Evolutionary conservation across 2,113 vertebrate species (phyloP).

Genomic region (Entelurus aequoreus): DNA sequence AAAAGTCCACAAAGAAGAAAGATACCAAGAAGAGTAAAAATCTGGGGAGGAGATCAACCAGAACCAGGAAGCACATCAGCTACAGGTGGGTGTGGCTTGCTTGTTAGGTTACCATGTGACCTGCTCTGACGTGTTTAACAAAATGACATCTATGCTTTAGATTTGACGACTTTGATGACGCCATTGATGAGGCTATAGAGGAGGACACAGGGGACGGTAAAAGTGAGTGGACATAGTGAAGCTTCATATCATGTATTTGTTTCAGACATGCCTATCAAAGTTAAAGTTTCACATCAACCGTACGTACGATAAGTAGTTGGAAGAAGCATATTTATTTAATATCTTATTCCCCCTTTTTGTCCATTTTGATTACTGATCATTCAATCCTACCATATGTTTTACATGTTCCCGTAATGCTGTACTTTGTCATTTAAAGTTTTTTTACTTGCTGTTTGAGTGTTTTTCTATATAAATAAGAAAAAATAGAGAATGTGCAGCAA

Average conservation of each 20-base stretch:
- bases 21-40: conserved; percentile 86
- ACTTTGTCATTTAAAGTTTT: no score
- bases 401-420: no score
- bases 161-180: conserved; percentile 98
- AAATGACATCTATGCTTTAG: conserved; percentile 45
- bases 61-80: conserved; percentile 92
- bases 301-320: no score
- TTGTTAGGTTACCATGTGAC: background rate
- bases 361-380: background rate
- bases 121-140: background rate
- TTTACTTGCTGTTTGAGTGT: no score
- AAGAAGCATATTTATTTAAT: no score
- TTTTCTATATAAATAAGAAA: no score
- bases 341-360: no score
- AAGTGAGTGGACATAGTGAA: conserved; percentile 66
- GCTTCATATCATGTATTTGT: background rate
- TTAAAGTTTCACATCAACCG: no score
- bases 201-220: conserved; percentile 88
- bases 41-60: conserved; percentile 88
- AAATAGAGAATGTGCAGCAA: no score
- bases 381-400: no score
- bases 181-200: conserved; percentile 97
- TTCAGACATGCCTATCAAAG: no score
- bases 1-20: conserved; percentile 84
- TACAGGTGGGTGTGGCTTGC: conserved; percentile 80